Base-by-base conservation (phyloP, 2,888 invertebrate species). In the Metellina segmentata region DNA sequence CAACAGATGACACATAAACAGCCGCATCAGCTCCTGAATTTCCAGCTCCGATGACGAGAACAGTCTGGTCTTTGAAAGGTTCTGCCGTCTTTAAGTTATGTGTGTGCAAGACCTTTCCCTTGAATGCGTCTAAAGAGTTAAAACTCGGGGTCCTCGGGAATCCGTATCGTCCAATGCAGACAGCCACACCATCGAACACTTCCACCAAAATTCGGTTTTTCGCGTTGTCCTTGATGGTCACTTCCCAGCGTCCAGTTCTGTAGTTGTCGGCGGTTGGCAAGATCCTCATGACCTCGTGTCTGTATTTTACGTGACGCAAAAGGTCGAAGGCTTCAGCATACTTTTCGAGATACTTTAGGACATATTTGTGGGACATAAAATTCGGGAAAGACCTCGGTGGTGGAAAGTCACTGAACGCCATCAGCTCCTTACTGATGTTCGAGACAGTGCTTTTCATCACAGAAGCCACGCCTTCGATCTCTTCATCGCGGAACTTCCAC, bases 141-240 rank as follows among this genome's bases (percentile, higher is more conserved):
- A 95, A 94, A 8, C 93, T 85, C 1, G 96, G 95, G 74, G 94
- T 93, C 85, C 94, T 94, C 0, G 96, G 95, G 72, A 94, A 94
- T 0, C 94, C 94, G 93, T 95, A 95, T 92, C 95, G 95, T 7
- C 96, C 96, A 0, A 94, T 95, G 93, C 95, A 95, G 5, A 96
- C 94, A 94, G 96, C 94, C 0, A 96, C 95, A 13, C 95, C 95
- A 93, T 96, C 95, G 93, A 49, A 95, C 94, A 93, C 94, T 94
- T 34, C 95, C 94, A 89, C 92, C 13, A 91, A 72, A 48, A 77
- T 86, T 16, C 92, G 77, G 49, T 92, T 88, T 70, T 87, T 92
- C 8, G 89, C 89, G 69, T 93, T 82, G 75, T 93, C 90, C 34
- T 79, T 85, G 16, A 93, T 89, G 9, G 88, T 90, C 8, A 93